phyloP scores from a whole-genome alignment of 2,888 invertebrate species.

The Caenorhabditis drosophilae region DNA sequence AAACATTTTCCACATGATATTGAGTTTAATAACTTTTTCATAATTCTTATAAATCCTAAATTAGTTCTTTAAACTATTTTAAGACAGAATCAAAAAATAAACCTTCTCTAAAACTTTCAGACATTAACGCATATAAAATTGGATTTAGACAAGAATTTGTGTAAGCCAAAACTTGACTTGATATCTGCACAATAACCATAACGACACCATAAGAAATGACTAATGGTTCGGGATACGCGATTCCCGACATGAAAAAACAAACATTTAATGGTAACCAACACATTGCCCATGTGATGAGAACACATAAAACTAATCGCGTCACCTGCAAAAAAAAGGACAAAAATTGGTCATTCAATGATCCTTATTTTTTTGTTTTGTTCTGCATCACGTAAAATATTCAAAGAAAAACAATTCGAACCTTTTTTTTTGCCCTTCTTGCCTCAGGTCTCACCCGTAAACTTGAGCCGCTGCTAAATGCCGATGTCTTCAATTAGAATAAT shows the following conservation, averaged over 20 bases:
- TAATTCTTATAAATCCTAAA: constrained; percentile 48
- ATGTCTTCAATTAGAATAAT: neutral
- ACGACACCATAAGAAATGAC: constrained; percentile 62
- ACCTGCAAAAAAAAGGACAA: constrained; percentile 72
- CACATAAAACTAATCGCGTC: constrained; percentile 83
- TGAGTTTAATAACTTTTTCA: constrained; percentile 31
- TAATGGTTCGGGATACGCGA: constrained; percentile 64
- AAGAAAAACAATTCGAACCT: constrained; percentile 21
- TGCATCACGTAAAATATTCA: neutral
- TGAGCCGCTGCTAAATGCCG: constrained; percentile 9
- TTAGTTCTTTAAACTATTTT: neutral
- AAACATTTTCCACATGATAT: constrained; percentile 39
- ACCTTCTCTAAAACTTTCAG: constrained; percentile 90
- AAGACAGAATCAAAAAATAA: neutral
- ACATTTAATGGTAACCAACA: constrained; percentile 94
- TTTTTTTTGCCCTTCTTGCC: constrained; percentile 59
- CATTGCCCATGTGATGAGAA: constrained; percentile 82
- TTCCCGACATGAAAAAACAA: constrained; percentile 69
- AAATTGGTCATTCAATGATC: neutral
- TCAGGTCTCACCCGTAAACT: constrained; percentile 58
- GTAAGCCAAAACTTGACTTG: constrained; percentile 76
- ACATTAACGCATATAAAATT: constrained; percentile 89
- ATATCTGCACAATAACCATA: constrained; percentile 63
- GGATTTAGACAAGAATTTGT: constrained; percentile 94
- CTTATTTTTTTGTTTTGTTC: neutral